Conservation (phyloP, 1,140 invertebrate species). For the Dolichoris vasculosae region DNA sequence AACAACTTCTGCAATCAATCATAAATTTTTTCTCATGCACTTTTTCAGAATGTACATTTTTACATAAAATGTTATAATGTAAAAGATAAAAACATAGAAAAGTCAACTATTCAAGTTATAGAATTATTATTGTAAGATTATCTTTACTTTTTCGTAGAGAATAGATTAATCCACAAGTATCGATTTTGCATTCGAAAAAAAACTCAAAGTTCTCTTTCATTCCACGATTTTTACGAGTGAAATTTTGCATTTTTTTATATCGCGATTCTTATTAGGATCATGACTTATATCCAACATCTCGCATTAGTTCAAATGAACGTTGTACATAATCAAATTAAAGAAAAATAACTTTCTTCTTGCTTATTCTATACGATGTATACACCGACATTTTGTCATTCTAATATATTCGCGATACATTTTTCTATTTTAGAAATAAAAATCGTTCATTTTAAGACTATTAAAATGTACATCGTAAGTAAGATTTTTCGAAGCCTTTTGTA, state of each 20-base stretch:
- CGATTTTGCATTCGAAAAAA: background rate
- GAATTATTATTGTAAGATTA: background rate
- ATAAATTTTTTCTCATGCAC: background rate
- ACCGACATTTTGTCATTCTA: background rate
- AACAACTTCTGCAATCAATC: conserved; percentile 24
- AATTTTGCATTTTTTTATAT: conserved; percentile 37
- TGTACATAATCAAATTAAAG: conserved; percentile 13
- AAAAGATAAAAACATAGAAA: conserved; percentile 3
- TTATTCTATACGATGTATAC: background rate
- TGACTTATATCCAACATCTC: conserved; percentile 2
- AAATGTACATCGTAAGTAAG: background rate
- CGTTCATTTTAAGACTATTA: conserved; percentile 7
- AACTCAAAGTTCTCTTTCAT: conserved; percentile 1
- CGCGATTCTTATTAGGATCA: background rate
- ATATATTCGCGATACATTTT: background rate
- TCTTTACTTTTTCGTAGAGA: background rate
- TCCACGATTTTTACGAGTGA: background rate
- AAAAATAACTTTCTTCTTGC: conserved; percentile 13
- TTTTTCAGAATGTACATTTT: conserved; percentile 14
- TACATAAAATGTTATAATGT: background rate
- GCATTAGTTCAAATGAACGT: background rate
- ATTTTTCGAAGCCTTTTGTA: background rate
- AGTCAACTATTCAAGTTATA: background rate
- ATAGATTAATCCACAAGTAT: background rate
- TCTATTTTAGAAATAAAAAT: background rate